Evolutionary conservation across 1,140 invertebrate genomes (phyloP), one percentile per base, ranked within the genome.

Genomic region (Temnothorax nylanderi): DNA sequence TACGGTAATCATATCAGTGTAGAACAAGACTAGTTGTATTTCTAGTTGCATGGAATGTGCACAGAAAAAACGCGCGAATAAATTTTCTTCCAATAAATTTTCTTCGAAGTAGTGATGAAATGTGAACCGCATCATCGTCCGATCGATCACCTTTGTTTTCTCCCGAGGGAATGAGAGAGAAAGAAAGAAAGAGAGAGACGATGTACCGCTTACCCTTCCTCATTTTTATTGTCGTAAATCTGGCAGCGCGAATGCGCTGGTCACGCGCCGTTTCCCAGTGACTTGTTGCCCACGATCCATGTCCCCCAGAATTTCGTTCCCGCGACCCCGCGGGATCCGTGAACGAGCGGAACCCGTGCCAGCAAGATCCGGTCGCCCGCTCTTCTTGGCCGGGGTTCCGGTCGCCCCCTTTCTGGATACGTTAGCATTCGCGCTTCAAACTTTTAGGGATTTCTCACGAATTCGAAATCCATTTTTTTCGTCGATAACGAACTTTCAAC

Each of bases 211-310:
- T 65, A 37, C 56, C 44, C 77, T 71, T 86, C 26, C 60, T 88
- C 78, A 89, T 90, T 88, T 90, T 90, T 89, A 81, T 90, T 56
- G 77, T 81, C 91, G 88, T 88, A 88, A 89, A 88, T 88, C 89
- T 75, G 74, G 69, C 76, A 58, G 78, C 58, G 67, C 51, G 85
- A 89, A 86, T 64, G 86, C 69, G 67, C 34, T 58, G 87, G 88
- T 90, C 86, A 92, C 91, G 89, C 87, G 86, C 82, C 91, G 91
- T 92, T 92, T 92, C 91, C 87, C 89, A 85, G 65, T 92, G 91
- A 92, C 91, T 92, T 92, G 91, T 92, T 92, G 91, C 91, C 91
- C 87, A 88, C 84, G 77, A 92, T 86, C 89, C 91, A 58, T 92
- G 85, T 92, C 91, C 89, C 89, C 81, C 56, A 60, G 85, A 67